Percentiles rank a stretch among this genome's conserved stretches.
phyloP scores from a whole-genome alignment of 2,113 vertebrate species.

The Spermophilus dauricus region DNA sequence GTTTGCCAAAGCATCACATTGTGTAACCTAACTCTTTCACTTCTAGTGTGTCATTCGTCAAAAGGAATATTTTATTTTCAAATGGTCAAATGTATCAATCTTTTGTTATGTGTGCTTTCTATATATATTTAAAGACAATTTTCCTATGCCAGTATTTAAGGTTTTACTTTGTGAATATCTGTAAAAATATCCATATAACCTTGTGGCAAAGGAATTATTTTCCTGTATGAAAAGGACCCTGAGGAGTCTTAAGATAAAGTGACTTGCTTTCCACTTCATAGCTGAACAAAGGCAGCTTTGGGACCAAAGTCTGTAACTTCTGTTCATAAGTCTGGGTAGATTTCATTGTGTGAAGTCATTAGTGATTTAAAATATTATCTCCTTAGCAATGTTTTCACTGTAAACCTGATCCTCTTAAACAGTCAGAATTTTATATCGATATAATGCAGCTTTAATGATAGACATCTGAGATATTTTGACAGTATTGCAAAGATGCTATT shows the following conservation, averaged over 20 bases:
- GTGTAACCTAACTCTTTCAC: neutral
- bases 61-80: conserved; percentile 38
- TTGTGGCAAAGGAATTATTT: neutral
- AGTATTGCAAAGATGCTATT: neutral
- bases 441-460: neutral
- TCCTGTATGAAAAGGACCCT: neutral
- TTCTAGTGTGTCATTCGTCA: neutral
- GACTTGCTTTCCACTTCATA: neutral
- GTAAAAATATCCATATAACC: neutral
- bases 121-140: neutral
- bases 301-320: neutral
- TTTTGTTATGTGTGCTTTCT: neutral
- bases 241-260: neutral
- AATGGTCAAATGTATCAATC: neutral
- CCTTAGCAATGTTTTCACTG: neutral
- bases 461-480: neutral
- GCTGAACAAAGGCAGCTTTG: neutral
- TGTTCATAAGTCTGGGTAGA: neutral
- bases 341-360: neutral
- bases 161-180: neutral
- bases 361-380: neutral
- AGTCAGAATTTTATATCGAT: neutral
- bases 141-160: neutral
- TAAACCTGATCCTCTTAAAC: neutral
- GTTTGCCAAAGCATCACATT: neutral